Base-by-base conservation (phyloP, 1,140 invertebrate genomes). In the Harlomillsia oculata region DNA sequence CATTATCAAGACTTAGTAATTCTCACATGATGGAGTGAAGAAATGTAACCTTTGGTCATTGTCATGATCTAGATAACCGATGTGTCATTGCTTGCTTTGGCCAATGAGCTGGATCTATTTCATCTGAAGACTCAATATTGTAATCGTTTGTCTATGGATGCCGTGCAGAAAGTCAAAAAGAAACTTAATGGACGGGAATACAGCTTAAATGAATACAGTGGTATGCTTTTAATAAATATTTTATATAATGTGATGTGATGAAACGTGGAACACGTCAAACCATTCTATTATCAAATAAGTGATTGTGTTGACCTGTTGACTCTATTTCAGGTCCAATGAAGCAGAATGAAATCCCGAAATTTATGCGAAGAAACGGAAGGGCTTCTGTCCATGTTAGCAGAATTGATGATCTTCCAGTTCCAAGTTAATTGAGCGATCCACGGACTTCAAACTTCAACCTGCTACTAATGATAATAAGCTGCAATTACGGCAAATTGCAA, bases 281-380 rank as follows among this genome's bases (percentile, higher is more conserved):
- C 43, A 6, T 41, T 41, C 25, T 23, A 53, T 23, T 53, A 53
- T 36, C 29, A 14, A n/a, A n/a, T n/a, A n/a, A n/a, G n/a, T n/a
- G n/a, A n/a, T n/a, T n/a, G n/a, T n/a, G n/a, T n/a, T n/a, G n/a
- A n/a, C n/a, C n/a, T n/a, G n/a, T n/a, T n/a, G n/a, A n/a, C n/a
- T n/a, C n/a, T n/a, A n/a, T n/a, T n/a, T n/a, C n/a, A 37, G 56
- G 56, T 16, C 49, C 39, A 20, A 18, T 58, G 30, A 51, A 37
- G 26, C 56, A 58, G 32, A 58, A 43, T 34, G 56, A 58, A 45
- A 52, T 58, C 13, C 56, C 56, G 6, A 58, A 58, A 20, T 52
- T 58, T 28, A 52, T 58, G 48, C n/a, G 56, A 44, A 32, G 56
- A 29, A 34, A 52, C 25, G 45, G 56, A 29, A 41, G 43, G n/a